Conservation (phyloP, 1,140 invertebrate species). For the Lordiphosa stackelbergi region DNA sequence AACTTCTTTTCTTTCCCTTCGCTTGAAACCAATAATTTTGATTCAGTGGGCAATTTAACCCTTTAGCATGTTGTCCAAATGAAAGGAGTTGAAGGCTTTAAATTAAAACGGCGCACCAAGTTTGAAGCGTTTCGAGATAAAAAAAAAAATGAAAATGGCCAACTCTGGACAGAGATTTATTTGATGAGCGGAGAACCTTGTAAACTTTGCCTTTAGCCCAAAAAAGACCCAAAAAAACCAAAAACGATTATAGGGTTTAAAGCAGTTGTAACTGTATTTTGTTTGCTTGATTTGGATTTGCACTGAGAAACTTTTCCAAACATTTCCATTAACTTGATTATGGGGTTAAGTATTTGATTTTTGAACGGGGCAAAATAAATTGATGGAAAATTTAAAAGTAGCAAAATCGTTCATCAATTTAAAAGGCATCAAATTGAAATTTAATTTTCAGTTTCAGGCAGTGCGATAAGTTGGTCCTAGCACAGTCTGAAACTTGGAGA, state of each 20-base stretch:
- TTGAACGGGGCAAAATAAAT: too few relatives aligned
- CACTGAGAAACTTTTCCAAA: too few relatives aligned
- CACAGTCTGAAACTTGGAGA: too few relatives aligned
- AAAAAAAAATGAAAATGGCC: constrained; percentile 34
- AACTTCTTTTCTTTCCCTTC: constrained; percentile 23
- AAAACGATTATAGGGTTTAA: constrained; percentile 56
- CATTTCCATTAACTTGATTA: too few relatives aligned
- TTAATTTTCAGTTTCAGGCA: too few relatives aligned
- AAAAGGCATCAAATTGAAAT: too few relatives aligned
- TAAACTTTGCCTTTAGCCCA: constrained; percentile 40
- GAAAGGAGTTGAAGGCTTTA: constrained; percentile 73
- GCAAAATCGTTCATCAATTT: too few relatives aligned
- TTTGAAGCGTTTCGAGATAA: constrained; percentile 16
- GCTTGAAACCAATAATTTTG: constrained; percentile 76
- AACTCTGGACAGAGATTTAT: constrained; percentile 68
- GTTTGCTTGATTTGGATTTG: too few relatives aligned
- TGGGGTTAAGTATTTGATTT: too few relatives aligned
- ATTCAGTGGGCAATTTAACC: constrained; percentile 77
- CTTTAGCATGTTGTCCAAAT: constrained; percentile 72
- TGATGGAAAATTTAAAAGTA: too few relatives aligned
- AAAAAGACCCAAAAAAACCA: too few relatives aligned
- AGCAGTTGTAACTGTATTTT: constrained; percentile 50
- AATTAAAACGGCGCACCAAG: constrained; percentile 66
- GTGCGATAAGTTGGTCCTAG: too few relatives aligned
- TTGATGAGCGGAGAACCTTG: constrained; percentile 61